These are phyloP conservation scores for Thalassophryne amazonica DNA, from an alignment of 2,797 vertebrate genomes.

Conservation along the genomic window DNA sequence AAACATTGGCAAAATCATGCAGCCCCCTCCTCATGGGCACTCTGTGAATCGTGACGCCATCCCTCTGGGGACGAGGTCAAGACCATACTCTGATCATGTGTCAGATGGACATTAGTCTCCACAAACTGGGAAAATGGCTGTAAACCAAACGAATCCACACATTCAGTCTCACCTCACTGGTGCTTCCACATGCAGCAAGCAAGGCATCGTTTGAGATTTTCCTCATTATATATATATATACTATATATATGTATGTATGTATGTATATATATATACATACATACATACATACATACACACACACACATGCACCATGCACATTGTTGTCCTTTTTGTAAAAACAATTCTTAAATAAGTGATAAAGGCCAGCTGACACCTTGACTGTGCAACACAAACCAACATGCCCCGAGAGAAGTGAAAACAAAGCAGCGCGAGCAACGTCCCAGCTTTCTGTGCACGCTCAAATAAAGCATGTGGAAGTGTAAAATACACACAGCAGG, in stretches of 20 bases:
- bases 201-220: constrained; percentile 16
- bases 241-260: too few species aligned
- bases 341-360: constrained; percentile 5
- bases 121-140: constrained; percentile 9
- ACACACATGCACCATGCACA: too few species aligned
- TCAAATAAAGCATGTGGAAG: too few species aligned
- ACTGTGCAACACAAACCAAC: constrained; percentile 25
- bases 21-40: constrained; percentile 37
- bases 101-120: constrained; percentile 37
- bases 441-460: background rate
- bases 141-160: background rate
- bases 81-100: constrained; percentile 45
- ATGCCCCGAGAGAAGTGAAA: constrained; percentile 6
- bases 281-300: too few species aligned
- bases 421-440: constrained; percentile 14
- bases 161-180: background rate
- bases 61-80: constrained; percentile 24
- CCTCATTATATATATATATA: constrained; percentile 23
- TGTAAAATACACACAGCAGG: background rate
- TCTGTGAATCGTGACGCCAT: constrained; percentile 20
- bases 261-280: too few species aligned
- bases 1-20: constrained; percentile 40
- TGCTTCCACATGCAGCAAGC: constrained; percentile 39
- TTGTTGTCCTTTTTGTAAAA: constrained; percentile 3
- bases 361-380: constrained; percentile 21